Percentiles rank a stretch among this genome's conserved stretches.
These are phyloP conservation scores for Embidobia sp. DNA, from an alignment of 2,888 invertebrate species.

Conservation along the genomic window DNA sequence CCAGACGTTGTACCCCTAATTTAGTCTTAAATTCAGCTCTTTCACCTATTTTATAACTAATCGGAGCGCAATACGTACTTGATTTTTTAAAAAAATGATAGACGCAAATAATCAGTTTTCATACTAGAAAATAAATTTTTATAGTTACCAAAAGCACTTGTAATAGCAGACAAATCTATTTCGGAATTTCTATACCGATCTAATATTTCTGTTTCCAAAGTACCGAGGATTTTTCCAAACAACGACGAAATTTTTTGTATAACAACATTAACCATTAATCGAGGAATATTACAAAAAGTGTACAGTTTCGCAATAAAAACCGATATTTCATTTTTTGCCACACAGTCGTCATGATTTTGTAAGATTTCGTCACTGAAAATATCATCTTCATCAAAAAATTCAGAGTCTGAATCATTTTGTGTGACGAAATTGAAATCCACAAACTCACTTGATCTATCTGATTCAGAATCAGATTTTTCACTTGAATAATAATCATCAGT, in stretches of 20 bases:
- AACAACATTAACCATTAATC: too few relatives aligned
- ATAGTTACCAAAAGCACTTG: neutral
- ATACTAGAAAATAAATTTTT: neutral
- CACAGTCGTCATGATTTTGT: neutral
- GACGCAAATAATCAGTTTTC: neutral
- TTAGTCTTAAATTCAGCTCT: conserved; percentile 45
- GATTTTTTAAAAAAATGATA: conserved; percentile 39
- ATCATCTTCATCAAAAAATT: neutral
- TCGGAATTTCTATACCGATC: too few relatives aligned
- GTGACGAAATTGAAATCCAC: neutral
- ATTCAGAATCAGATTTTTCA: neutral
- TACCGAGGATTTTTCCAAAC: too few relatives aligned
- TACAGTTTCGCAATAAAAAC: neutral
- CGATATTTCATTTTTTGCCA: neutral
- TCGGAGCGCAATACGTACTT: conserved; percentile 56
- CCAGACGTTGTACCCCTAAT: conserved; percentile 5
- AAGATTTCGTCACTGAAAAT: neutral
- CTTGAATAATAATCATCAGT: neutral
- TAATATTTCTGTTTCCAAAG: too few relatives aligned
- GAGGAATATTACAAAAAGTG: neutral
- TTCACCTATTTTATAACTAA: conserved; percentile 49
- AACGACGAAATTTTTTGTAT: too few relatives aligned
- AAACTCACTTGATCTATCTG: neutral
- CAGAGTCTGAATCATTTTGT: conserved; percentile 7
- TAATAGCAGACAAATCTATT: too few relatives aligned